A percentile compares a stretch with the other conserved stretches of the same genome.
Evolutionary conservation across 2,888 invertebrate genomes (phyloP).

Genomic region (Heliconius ethilla): DNA sequence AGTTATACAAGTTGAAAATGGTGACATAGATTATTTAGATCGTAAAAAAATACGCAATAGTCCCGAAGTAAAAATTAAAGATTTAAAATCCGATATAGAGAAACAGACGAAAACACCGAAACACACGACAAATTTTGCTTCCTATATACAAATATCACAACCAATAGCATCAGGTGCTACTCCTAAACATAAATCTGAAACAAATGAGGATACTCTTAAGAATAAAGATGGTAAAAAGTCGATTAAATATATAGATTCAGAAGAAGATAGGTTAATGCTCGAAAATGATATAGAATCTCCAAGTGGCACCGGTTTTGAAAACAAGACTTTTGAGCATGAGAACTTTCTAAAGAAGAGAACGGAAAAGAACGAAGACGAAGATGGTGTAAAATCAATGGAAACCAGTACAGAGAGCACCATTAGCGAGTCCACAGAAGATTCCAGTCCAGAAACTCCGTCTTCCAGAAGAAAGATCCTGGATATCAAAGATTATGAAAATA

Average conservation of each 20-base stretch:
- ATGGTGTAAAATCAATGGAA: constrained; percentile 73
- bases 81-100: constrained; percentile 69
- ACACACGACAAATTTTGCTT: constrained; percentile 83
- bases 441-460: constrained; percentile 70
- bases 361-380: constrained; percentile 67
- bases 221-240: constrained; percentile 59
- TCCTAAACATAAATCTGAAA: constrained; percentile 55
- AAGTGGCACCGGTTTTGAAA: constrained; percentile 76
- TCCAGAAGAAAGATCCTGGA: constrained; percentile 67
- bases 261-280: constrained; percentile 63
- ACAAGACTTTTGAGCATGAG: constrained; percentile 77
- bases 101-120: constrained; percentile 76
- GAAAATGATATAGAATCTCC: constrained; percentile 77
- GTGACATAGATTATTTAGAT: constrained; percentile 63
- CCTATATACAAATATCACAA: constrained; percentile 82
- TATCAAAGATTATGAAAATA: constrained; percentile 66
- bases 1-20: constrained; percentile 75
- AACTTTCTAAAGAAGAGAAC: constrained; percentile 74
- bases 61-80: constrained; percentile 59
- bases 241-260: constrained; percentile 72
- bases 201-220: constrained; percentile 57
- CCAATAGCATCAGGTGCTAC: constrained; percentile 73
- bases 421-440: constrained; percentile 71
- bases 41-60: constrained; percentile 54
- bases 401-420: constrained; percentile 75